Percentiles rank a stretch among this genome's conserved stretches.
phyloP scores from a whole-genome alignment of 2,888 invertebrate genomes.

The Nomada flava region DNA sequence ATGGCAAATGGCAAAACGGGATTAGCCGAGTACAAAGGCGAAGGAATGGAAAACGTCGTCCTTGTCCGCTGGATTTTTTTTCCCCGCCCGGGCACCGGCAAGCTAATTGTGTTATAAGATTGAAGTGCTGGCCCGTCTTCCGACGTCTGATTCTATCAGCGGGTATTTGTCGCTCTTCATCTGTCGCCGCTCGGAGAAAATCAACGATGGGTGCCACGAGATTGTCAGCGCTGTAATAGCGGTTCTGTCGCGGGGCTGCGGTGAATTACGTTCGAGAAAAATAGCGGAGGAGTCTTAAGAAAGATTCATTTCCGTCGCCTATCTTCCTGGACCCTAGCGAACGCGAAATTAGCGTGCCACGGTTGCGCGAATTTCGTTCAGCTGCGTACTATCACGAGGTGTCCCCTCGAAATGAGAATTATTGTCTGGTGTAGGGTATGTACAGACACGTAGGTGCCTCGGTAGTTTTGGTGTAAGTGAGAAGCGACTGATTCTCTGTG shows the following conservation, averaged over 20 bases:
- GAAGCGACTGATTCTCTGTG: no score
- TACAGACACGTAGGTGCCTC: no score
- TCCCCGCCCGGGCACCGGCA: constrained; percentile 3
- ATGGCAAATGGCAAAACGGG: constrained; percentile 7
- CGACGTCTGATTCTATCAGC: not conserved
- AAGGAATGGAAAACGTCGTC: constrained; percentile 2
- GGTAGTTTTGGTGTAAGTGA: no score
- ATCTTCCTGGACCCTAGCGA: not conserved
- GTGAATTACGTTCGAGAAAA: constrained; percentile 28
- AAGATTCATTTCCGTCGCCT: constrained; percentile 30
- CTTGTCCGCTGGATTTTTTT: not conserved
- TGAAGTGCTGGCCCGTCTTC: constrained; percentile 19
- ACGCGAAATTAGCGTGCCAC: not conserved
- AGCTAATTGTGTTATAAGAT: constrained; percentile 52
- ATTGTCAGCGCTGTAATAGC: constrained; percentile 55
- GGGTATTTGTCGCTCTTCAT: constrained; percentile 50
- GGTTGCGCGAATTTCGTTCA: constrained; percentile 5
- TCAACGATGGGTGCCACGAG: constrained; percentile 43
- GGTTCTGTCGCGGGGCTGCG: not conserved
- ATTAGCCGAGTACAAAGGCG: not conserved
- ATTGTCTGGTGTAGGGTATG: no score
- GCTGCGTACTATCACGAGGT: not conserved
- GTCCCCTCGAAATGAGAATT: not conserved
- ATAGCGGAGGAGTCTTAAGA: constrained; percentile 1
- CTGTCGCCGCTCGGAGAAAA: constrained; percentile 47